Evolutionary conservation across 1,140 invertebrate species (phyloP).

Genomic region (Ectropis grisescens): DNA sequence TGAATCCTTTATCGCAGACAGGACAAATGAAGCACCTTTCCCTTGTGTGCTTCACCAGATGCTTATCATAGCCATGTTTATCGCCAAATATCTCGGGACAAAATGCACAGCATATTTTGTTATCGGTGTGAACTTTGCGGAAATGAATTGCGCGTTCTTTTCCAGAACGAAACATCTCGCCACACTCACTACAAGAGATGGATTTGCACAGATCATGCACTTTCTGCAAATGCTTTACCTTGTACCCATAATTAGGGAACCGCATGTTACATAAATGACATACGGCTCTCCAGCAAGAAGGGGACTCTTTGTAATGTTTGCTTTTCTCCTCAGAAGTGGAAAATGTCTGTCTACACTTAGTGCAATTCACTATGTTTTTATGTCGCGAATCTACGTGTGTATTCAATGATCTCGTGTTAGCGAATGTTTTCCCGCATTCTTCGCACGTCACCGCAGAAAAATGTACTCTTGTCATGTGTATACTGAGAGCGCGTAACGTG

Average conservation of each 20-base stretch:
- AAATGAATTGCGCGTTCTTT: slow-evolving; percentile 21
- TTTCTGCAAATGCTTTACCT: slow-evolving; percentile 22
- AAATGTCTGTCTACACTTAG: slow-evolving; percentile 30
- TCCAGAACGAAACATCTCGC: too few species aligned
- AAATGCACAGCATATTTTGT: slow-evolving; percentile 23
- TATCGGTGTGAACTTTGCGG: slow-evolving; percentile 11
- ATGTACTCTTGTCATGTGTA: slow-evolving; percentile 28
- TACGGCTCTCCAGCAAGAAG: slow-evolving; percentile 27
- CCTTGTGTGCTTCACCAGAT: slow-evolving; percentile 60
- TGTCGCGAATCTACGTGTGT: slow-evolving; percentile 22
- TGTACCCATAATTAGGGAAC: slow-evolving; percentile 20
- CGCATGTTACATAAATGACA: slow-evolving; percentile 27
- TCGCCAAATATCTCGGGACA: slow-evolving; percentile 18
- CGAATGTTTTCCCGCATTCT: slow-evolving; percentile 33
- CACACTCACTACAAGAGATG: slow-evolving; percentile 19
- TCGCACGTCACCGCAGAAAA: slow-evolving; percentile 33
- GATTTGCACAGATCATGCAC: slow-evolving; percentile 19
- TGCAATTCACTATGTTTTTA: slow-evolving; percentile 22
- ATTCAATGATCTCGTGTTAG: slow-evolving; percentile 17
- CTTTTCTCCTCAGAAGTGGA: slow-evolving; percentile 17
- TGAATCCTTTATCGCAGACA: slow-evolving; percentile 46
- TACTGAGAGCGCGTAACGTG: slow-evolving; percentile 26
- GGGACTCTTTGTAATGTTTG: slow-evolving; percentile 18
- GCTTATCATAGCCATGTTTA: slow-evolving; percentile 29
- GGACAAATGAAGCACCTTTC: slow-evolving; percentile 59